Conservation (phyloP, 1,140 invertebrate genomes). For the Bathynomus jamesi region DNA sequence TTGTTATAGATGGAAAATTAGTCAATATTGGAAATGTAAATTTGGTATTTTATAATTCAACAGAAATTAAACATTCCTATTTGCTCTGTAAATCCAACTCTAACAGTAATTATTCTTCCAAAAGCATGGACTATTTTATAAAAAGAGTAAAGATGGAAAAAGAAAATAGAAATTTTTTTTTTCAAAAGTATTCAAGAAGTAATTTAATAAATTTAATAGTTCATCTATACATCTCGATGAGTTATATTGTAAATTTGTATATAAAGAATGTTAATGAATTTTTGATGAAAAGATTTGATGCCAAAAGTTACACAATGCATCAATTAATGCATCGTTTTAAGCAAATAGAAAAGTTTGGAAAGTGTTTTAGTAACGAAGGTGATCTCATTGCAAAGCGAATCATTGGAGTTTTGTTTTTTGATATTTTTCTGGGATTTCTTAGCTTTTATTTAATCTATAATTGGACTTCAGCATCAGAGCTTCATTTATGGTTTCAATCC, state of each 20-base stretch:
- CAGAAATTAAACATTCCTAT: background rate
- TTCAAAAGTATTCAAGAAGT: background rate
- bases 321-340: background rate
- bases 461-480: background rate
- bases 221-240: background rate
- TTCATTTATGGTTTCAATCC: background rate
- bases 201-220: background rate
- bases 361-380: background rate
- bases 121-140: background rate
- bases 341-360: background rate
- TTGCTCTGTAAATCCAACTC: background rate
- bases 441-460: background rate
- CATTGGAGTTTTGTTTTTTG: background rate
- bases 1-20: background rate
- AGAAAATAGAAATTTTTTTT: too few relatives aligned
- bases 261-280: background rate
- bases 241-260: too few relatives aligned
- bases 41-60: background rate
- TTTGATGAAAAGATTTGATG: background rate
- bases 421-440: background rate
- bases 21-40: background rate
- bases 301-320: background rate
- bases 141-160: background rate
- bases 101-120: background rate
- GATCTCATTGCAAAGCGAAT: background rate